Conservation (phyloP, 2,113 vertebrate genomes). For the Ophthalmotilapia sp. region DNA sequence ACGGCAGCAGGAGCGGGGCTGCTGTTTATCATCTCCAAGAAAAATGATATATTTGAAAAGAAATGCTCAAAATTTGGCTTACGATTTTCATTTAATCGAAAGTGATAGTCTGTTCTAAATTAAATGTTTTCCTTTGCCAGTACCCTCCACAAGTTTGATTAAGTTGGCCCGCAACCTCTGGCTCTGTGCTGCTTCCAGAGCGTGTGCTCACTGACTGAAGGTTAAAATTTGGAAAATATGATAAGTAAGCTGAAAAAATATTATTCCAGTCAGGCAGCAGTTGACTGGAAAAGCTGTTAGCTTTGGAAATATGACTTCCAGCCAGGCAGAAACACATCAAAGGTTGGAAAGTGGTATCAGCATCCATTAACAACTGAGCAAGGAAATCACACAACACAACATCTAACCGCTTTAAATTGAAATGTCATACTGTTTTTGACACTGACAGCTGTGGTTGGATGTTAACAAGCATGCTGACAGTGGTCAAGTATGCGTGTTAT, state of each 20-base stretch:
- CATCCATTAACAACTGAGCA: background rate
- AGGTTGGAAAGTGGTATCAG: background rate
- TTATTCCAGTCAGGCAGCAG: conserved; percentile 17
- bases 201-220: background rate
- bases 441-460: background rate
- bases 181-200: background rate
- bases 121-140: conserved; percentile 6
- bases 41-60: background rate
- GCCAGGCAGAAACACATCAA: background rate
- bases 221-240: conserved; percentile 1
- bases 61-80: background rate
- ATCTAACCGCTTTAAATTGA: background rate
- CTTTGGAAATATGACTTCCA: conserved; percentile 22
- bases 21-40: conserved; percentile 2
- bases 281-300: conserved; percentile 21
- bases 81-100: background rate
- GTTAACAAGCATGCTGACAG: background rate
- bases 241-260: conserved; percentile 8
- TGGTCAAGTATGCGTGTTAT: background rate
- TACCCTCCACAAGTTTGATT: background rate
- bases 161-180: background rate
- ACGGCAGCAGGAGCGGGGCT: background rate
- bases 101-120: conserved; percentile 18
- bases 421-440: background rate
- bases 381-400: background rate